phyloP scores from a whole-genome alignment of 2,888 invertebrate species.

The Bruchidius siliquastri region DNA sequence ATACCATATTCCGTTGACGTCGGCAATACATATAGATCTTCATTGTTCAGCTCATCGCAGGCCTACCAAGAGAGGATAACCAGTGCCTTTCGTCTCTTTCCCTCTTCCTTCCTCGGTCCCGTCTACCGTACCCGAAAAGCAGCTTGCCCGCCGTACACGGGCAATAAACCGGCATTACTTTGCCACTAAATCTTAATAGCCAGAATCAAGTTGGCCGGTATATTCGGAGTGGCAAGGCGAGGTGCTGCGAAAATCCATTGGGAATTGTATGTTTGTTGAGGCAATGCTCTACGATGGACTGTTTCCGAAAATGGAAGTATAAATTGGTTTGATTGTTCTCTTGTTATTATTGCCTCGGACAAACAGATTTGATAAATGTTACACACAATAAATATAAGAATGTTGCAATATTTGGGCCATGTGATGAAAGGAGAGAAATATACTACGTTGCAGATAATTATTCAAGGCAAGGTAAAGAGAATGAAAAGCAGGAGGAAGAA shows the following conservation, averaged over 20 bases:
- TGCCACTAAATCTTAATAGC: neutral
- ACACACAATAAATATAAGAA: no score
- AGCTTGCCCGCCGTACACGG: neutral
- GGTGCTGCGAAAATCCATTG: neutral
- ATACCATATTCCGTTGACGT: no score
- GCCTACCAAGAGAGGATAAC: no score
- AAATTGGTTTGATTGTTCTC: neutral
- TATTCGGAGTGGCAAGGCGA: neutral
- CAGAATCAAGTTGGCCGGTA: neutral
- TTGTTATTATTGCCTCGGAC: neutral
- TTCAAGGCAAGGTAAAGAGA: no score
- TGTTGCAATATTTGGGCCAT: no score
- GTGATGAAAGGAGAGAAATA: no score
- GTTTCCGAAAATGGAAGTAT: neutral
- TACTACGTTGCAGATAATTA: no score
- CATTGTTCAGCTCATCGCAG: no score
- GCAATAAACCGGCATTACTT: neutral
- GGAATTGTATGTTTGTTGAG: neutral
- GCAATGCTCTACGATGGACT: neutral
- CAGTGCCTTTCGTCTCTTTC: neutral
- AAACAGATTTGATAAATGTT: no score
- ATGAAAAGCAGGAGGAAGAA: no score
- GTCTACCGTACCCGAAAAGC: neutral
- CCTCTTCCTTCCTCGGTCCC: neutral
- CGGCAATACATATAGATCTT: no score